phyloP scores from a whole-genome alignment of 2,797 vertebrate genomes.

The Pempheris klunzingeri region DNA sequence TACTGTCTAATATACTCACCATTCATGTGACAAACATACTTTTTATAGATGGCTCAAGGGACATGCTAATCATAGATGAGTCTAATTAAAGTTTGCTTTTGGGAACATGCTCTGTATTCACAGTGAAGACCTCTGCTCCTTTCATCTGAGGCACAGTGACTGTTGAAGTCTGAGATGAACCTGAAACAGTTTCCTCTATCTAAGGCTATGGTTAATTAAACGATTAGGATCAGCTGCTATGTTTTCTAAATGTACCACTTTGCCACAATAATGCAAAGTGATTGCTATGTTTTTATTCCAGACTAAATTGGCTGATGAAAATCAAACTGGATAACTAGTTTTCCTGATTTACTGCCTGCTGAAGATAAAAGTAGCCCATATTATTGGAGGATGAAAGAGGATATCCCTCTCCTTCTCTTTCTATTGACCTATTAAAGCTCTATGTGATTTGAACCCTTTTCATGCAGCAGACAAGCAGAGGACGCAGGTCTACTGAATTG shows the following conservation, averaged over 20 bases:
- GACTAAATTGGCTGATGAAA: neutral
- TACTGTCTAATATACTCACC: neutral
- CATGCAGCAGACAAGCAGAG: neutral
- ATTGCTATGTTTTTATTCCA: neutral
- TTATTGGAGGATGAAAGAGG: constrained; percentile 18
- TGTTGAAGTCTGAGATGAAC: neutral
- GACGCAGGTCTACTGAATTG: constrained; percentile 4
- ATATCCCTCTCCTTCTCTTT: constrained; percentile 22
- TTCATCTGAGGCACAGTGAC: constrained; percentile 3
- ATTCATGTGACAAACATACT: neutral
- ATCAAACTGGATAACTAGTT: neutral
- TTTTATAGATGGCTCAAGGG: neutral
- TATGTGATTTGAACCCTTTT: neutral
- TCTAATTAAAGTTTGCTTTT: constrained; percentile 37
- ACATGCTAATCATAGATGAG: constrained; percentile 17
- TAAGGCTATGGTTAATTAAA: neutral
- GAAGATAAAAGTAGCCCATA: neutral
- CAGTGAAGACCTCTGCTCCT: constrained; percentile 15
- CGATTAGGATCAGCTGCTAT: neutral
- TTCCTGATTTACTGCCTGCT: neutral
- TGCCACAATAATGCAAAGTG: neutral
- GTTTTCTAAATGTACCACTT: neutral
- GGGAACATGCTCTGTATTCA: constrained; percentile 34
- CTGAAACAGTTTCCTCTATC: neutral
- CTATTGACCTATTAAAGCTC: neutral